Evolutionary conservation across 2,888 invertebrate species (phyloP), one percentile per base, ranked within the genome.

Genomic region (Melikaiella ostensackeni): DNA sequence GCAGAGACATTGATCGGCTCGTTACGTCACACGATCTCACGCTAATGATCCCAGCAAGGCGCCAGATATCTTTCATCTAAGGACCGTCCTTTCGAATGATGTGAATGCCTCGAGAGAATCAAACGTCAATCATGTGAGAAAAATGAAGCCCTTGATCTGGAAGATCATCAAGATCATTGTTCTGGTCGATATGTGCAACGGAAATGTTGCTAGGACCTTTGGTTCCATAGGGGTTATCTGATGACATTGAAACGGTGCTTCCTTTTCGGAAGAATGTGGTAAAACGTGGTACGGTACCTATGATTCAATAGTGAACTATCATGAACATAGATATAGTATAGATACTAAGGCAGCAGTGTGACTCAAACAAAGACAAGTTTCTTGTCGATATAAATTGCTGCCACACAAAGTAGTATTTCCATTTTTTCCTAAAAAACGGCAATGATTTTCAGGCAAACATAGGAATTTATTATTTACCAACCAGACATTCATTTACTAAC

Each of bases 11-110:
- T 85, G 88, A 89, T 89, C 86, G 88, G 87, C 84, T 88, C 89
- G 88, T 90, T 89, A 89, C 89, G 90, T 90, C 90, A 90, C 88
- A 88, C 87, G 87, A 89, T 89, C 88, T 88, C 86, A 87, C 87
- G 79, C 89, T 90, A 90, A 90, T 90, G 90, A 90, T 88, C 87
- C 86, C 87, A 86, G 86, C 87, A 88, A 89, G 89, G 85, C 85
- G 87, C 86, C 88, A 87, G 88, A 89, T 88, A 89, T 89, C 87
- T 88, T 73, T 81, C 84, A 88, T 89, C 88, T 81, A 63, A 79
- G 75, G 80, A 83, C 81, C 80, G 78, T 77, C 79, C 80, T 82
- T 82, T 80, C 80, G 76, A 80, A 77, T 70, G 78, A 80, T 81
- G 80, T 75, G 75, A 80, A 64, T 77, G 79, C 11, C 46, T 70